Evolutionary conservation across 92 coral and sea anemone genomes (phyloP), one percentile per base, ranked within the genome.

Genomic region (Plumapathes pennacea): DNA sequence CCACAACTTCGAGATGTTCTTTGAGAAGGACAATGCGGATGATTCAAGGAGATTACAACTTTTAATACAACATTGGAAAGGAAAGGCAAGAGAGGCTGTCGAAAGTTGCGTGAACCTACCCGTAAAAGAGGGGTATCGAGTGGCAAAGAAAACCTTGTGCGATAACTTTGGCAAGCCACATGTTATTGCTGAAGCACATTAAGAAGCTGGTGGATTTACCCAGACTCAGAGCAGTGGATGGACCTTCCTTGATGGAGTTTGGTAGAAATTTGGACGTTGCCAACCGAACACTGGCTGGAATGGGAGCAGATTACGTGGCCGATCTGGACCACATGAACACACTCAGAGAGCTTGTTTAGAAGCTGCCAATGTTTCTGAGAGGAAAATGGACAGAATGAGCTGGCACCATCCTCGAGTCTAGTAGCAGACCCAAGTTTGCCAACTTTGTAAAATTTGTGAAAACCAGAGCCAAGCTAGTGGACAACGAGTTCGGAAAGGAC

Each of bases 81-180:
- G 84, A 9, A 76, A 74, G 57, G 95, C 85, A 4, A 34, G 64
- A 4, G 88, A 69, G 4, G 82, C 95, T 0, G 75, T 75, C 28
- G 84, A 85, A 25, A 68, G 84, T 15, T 80, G 94, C 45, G 76
- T 60, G 20, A 80, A 85, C 22, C 40, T 85, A 52, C 84, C 94
- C 33, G 50, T 10, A 4, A 76, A 57, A 24, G 75, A 67, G 39
- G 72, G 80, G 9, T 80, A 80, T 51, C 4, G 11, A 13, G 63
- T 57, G 19, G 89, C 76, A 0, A 81, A 81, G 50, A 51, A 37
- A 24, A 71, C 85, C 13, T 44, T 86, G 39, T 49, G 41, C 4
- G 82, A 84, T 23, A 66, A 71, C 58, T 84, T 77, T 55, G 85
- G 90, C 27, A 68, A 63, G 27, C 72, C 86, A 5, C 83, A 72